Conservation (phyloP, 2,113 vertebrate genomes). For the Procavia capensis region DNA sequence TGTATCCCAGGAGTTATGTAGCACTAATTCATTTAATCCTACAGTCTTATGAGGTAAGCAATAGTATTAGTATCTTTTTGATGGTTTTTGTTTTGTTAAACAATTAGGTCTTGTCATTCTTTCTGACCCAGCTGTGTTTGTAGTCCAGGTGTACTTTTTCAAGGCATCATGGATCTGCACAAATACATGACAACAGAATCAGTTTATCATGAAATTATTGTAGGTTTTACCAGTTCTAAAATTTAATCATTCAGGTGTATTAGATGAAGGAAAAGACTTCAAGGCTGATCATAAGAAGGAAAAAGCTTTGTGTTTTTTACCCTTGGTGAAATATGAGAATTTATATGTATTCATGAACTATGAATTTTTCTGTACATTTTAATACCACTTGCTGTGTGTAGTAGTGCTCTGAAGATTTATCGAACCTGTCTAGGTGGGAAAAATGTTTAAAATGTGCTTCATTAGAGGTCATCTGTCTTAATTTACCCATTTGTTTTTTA, state of each 20-base stretch:
- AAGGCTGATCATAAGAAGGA: not conserved
- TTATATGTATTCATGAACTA: not conserved
- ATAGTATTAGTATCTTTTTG: not conserved
- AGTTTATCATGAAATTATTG: constrained; percentile 34
- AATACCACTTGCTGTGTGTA: not conserved
- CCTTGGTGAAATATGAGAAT: not conserved
- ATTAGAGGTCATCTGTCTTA: not conserved
- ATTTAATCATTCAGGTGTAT: not conserved
- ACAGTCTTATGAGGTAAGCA: not conserved
- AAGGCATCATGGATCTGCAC: not conserved
- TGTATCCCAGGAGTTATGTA: not conserved
- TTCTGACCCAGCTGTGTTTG: not conserved
- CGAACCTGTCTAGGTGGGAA: not conserved
- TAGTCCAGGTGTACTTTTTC: not conserved
- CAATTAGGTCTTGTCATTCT: not conserved
- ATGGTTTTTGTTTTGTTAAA: constrained; percentile 24
- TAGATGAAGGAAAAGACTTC: constrained; percentile 34
- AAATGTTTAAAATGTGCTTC: constrained; percentile 4
- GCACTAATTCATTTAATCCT: not conserved
- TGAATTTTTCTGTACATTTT: constrained; percentile 12
- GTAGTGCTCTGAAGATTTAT: not conserved
- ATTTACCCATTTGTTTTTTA: not conserved
- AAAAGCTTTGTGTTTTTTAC: constrained; percentile 38
- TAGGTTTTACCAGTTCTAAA: not conserved
- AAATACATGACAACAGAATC: not conserved